Evolutionary conservation across 1,140 invertebrate species (phyloP), one percentile per base, ranked within the genome.

Genomic region (Globodera rostochiensis): DNA sequence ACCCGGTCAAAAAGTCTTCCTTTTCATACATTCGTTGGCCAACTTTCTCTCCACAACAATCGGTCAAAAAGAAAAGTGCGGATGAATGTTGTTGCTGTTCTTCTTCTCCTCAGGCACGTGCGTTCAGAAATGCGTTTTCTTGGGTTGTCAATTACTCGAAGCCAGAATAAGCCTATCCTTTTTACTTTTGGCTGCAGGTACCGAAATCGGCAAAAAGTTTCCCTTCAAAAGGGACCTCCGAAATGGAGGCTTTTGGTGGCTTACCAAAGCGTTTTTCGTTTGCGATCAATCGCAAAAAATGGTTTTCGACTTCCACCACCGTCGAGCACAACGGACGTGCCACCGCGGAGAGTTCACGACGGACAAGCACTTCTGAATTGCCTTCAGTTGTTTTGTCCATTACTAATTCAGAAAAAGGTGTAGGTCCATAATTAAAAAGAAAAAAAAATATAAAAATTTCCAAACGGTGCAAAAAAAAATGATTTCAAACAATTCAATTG

Each of bases 241-340:
- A 45, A 36, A 47, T 71, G 25, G 69, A 71, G 69, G 25, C 9
- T 21, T 25, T 25, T 9, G 47, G 49, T 9, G 47, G 49, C n/a
- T 53, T 45, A 4, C 36, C 74, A 60, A 77, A 77, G 47, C 57
- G 77, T 19, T 78, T 78, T 49, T 70, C 64, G 15, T 78, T 78
- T n/a, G 77, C 77, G n/a, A 50, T 78, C 66, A 78, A 78, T 47
- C 66, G 60, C 46, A 78, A 78, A 70, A 78, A 66, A 69, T 78
- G 77, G 77, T 78, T 78, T 78, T 78, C 77, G 1, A 46, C 60
- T 19, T 77, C 74, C 45, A 77, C 77, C 0, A 25, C 49, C 6
- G n/a, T 15, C 47, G 70, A 66, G n/a, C 21, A 45, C 36, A 79
- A 79, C 60, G 66, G 66, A 36, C 50, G 46, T 46, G 36, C 45